Conservation (phyloP, 2,113 vertebrate species). For the Acrocephalus arundinaceus region DNA sequence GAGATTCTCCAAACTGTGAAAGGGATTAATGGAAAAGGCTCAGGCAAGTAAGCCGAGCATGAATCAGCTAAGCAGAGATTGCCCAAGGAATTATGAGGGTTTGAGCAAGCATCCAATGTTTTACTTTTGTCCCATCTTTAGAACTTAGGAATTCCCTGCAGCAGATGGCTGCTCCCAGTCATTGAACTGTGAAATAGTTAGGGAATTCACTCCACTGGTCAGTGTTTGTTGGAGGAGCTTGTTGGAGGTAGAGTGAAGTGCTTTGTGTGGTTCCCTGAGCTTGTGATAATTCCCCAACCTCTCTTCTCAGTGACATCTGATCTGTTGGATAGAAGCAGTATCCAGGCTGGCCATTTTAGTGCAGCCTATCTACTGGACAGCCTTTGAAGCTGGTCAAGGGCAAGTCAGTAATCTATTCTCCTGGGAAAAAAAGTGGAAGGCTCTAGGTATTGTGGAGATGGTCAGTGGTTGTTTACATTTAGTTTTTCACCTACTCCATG, state of each 20-base stretch:
- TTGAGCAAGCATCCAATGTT: not conserved
- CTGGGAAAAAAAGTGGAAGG: not conserved
- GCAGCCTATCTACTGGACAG: not conserved
- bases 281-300: not conserved
- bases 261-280: not conserved
- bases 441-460: fast-evolving
- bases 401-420: not conserved
- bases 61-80: not conserved
- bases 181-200: not conserved
- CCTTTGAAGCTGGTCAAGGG: not conserved
- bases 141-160: not conserved
- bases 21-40: slow-evolving; percentile 19
- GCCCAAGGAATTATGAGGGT: not conserved
- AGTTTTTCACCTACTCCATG: not conserved
- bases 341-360: not conserved
- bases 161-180: not conserved
- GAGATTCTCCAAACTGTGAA: slow-evolving; percentile 11
- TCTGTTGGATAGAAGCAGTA: not conserved
- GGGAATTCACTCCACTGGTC: not conserved
- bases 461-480: not conserved
- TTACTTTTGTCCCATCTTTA: not conserved
- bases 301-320: not conserved
- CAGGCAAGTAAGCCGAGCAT: not conserved
- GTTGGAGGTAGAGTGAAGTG: not conserved
- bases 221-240: not conserved